Percentiles rank a stretch among this genome's conserved stretches.
These are phyloP conservation scores for Thysanoteuthis rhombus DNA, from an alignment of 2,888 invertebrate genomes.

Conservation along the genomic window DNA sequence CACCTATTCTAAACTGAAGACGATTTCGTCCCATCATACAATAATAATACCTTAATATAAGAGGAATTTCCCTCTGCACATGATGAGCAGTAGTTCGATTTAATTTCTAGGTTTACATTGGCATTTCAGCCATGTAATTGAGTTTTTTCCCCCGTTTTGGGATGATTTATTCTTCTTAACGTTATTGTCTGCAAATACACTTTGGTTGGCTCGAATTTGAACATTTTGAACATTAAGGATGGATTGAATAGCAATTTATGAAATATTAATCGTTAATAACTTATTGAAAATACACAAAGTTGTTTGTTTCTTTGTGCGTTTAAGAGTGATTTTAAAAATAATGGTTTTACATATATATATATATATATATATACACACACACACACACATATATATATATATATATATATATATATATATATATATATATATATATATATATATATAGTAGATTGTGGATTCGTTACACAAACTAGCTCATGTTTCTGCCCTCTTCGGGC, in stretches of 20 bases:
- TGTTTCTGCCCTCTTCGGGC: too few species aligned
- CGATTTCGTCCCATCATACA: not conserved
- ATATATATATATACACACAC: not conserved
- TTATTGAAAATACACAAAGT: too few species aligned
- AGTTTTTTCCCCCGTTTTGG: not conserved
- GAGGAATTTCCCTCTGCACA: not conserved
- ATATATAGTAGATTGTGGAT: too few species aligned
- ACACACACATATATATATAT: not conserved
- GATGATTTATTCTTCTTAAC: not conserved
- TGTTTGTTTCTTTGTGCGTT: too few species aligned
- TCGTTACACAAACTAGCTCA: too few species aligned
- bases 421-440: too few species aligned
- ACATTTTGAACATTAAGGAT: not conserved
- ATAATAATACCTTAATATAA: not conserved
- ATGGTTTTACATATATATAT: not conserved
- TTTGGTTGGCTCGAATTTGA: not conserved
- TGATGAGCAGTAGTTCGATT: not conserved
- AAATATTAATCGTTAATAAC: not conserved
- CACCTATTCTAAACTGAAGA: not conserved
- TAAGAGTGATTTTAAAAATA: too few species aligned
- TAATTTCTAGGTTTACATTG: not conserved
- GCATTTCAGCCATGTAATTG: not conserved
- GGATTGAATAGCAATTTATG: not conserved
- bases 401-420: conserved; percentile 17
- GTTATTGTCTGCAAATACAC: not conserved